Evolutionary conservation across 2,888 invertebrate genomes (phyloP).

Genomic region (Lacanobia wlatinum): DNA sequence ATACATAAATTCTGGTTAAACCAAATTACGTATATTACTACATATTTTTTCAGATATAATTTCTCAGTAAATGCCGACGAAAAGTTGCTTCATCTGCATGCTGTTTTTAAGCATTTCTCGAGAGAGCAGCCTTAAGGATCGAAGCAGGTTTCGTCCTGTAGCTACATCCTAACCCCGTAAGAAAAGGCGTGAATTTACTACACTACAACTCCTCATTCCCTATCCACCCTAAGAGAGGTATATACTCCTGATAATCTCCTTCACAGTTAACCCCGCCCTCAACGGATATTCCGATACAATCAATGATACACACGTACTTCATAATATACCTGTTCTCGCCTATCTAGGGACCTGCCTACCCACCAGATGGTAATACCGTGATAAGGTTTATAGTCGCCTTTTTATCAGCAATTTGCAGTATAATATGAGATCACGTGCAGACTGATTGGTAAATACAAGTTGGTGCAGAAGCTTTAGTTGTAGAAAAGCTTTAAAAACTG

Average conservation of each 20-base stretch:
- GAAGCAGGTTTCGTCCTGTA: not conserved
- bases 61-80: too few species aligned
- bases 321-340: conserved; percentile 55
- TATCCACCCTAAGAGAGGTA: conserved; percentile 21
- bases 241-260: conserved; percentile 36
- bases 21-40: too few species aligned
- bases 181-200: not conserved
- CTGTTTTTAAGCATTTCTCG: too few species aligned
- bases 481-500: not conserved
- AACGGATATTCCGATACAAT: conserved; percentile 57
- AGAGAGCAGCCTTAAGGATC: not conserved
- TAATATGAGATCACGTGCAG: conserved; percentile 34
- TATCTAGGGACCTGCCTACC: conserved; percentile 48
- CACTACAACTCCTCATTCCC: not conserved
- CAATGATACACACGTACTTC: conserved; percentile 46
- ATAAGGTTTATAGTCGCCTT: conserved; percentile 50
- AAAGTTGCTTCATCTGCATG: too few species aligned
- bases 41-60: too few species aligned
- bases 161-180: too few species aligned
- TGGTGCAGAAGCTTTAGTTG: not conserved
- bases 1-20: too few species aligned
- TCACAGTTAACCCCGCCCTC: conserved; percentile 51
- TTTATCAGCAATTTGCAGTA: conserved; percentile 55
- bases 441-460: conserved; percentile 19
- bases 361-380: conserved; percentile 50